Conservation (phyloP, 2,113 vertebrate genomes). For the Menura novaehollandiae region DNA sequence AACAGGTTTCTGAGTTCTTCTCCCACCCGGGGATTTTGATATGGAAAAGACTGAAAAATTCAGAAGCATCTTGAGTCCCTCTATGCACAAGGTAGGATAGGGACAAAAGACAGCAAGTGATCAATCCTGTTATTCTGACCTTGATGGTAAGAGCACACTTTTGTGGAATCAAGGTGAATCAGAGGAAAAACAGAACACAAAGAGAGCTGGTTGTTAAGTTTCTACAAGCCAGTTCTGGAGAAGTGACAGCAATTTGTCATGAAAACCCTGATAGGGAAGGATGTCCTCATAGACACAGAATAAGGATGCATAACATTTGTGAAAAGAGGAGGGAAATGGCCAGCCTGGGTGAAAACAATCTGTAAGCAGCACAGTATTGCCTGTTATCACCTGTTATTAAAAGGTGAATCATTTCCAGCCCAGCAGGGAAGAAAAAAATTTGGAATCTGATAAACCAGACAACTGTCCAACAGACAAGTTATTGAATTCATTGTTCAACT, state of each 20-base stretch:
- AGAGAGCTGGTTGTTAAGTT: background rate
- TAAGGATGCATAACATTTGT: background rate
- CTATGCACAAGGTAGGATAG: background rate
- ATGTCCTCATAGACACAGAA: background rate
- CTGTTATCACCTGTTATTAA: no score
- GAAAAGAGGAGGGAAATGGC: background rate
- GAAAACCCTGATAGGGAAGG: background rate
- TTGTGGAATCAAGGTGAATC: background rate
- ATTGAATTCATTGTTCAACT: background rate
- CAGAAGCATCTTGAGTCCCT: background rate
- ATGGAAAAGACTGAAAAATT: background rate
- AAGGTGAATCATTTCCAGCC: background rate
- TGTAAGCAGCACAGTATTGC: background rate
- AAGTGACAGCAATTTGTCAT: background rate
- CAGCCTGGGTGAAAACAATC: background rate
- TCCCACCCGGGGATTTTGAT: background rate
- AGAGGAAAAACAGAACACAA: background rate
- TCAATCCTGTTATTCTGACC: background rate
- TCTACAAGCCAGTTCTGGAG: background rate
- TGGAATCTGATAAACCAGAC: background rate
- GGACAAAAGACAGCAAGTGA: background rate
- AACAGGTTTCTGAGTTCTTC: slow-evolving; percentile 27
- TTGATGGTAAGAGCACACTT: background rate
- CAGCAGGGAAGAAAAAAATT: background rate
- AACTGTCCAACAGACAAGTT: background rate